Evolutionary conservation across 2,113 vertebrate genomes (phyloP).

Genomic region (Archocentrus centrarchus): DNA sequence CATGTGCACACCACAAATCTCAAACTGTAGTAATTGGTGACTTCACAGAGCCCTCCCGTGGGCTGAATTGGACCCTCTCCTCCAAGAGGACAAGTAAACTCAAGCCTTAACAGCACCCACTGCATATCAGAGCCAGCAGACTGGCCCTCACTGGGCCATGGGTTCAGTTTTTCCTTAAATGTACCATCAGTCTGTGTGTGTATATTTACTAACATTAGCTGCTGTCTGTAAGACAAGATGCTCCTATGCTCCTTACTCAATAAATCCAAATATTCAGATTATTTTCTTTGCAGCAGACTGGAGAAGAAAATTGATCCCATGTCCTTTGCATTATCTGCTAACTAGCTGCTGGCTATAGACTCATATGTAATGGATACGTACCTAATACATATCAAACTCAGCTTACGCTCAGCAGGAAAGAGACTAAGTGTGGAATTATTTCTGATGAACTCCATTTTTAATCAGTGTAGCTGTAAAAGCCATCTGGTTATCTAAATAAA

Average conservation of each 20-base stretch:
- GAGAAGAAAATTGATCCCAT: not conserved
- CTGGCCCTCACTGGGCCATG: not conserved
- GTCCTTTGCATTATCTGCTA: constrained; percentile 10
- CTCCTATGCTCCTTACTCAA: not conserved
- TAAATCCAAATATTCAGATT: not conserved
- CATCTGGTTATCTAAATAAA: constrained; percentile 13
- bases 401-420: not conserved
- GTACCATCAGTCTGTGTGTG: not conserved
- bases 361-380: not conserved
- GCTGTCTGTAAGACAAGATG: not conserved
- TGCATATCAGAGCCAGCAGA: not conserved
- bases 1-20: not conserved
- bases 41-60: not conserved
- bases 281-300: not conserved
- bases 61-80: not conserved
- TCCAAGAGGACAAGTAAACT: not conserved
- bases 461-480: not conserved
- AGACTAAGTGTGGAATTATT: not conserved
- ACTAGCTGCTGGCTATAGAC: not conserved
- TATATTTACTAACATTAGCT: not conserved
- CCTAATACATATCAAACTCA: not conserved
- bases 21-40: not conserved
- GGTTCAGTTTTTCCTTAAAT: not conserved
- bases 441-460: constrained; percentile 6
- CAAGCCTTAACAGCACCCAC: not conserved